phyloP scores from a whole-genome alignment of 37 sponge, comb jelly and placozoan genomes.

The Cladorhizidae sp. region DNA sequence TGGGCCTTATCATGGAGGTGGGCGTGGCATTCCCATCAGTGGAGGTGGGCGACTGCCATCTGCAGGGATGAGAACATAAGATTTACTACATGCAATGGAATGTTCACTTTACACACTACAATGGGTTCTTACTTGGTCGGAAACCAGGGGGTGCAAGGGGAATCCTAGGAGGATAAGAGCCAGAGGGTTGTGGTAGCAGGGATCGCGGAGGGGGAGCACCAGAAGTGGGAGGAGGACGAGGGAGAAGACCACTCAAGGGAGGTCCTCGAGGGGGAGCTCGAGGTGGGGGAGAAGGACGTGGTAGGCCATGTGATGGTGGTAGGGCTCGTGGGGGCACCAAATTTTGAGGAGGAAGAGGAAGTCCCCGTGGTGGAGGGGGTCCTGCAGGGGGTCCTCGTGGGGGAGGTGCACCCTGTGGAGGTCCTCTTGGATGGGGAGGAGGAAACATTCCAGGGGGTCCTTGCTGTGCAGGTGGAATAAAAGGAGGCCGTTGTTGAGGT shows the following conservation, averaged over 20 bases:
- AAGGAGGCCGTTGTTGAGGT: background rate
- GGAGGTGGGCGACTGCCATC: background rate
- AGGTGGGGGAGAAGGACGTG: background rate
- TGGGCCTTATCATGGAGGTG: background rate
- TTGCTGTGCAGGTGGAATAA: background rate
- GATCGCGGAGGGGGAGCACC: background rate
- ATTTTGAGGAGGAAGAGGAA: slow-evolving; percentile 18
- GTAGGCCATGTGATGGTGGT: background rate
- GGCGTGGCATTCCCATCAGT: background rate
- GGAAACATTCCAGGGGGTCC: background rate
- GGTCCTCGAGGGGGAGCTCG: slow-evolving; percentile 9
- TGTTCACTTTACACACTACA: background rate
- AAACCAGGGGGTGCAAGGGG: slow-evolving; percentile 10
- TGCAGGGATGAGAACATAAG: background rate
- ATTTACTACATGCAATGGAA: background rate
- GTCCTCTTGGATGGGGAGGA: background rate
- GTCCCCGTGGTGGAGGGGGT: slow-evolving; percentile 17
- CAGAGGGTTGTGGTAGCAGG: background rate
- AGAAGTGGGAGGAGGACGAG: background rate
- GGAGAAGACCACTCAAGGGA: slow-evolving; percentile 5
- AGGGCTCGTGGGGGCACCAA: background rate
- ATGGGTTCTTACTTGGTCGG: background rate
- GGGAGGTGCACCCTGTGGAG: slow-evolving; percentile 9
- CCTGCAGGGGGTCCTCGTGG: background rate
- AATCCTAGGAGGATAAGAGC: background rate